Evolutionary conservation across 2,888 invertebrate genomes (phyloP).

Genomic region (Lasioglossum vierecki): DNA sequence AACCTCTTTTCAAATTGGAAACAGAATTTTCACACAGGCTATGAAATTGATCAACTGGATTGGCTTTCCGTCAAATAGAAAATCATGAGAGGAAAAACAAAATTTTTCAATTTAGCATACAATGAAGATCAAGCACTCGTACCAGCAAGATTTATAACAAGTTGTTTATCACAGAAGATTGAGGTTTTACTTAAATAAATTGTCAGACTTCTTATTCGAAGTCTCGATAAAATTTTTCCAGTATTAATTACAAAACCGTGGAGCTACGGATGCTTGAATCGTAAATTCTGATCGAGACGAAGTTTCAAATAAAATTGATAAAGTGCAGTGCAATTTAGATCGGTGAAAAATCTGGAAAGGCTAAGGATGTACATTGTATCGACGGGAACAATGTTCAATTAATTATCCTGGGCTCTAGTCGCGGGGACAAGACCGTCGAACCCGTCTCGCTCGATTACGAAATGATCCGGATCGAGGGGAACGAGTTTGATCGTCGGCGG

Average conservation of each 20-base stretch:
- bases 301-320: background rate
- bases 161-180: no score
- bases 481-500: background rate
- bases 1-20: background rate
- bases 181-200: background rate
- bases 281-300: background rate
- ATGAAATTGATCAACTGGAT: background rate
- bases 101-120: background rate
- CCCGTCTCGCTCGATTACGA: constrained; percentile 3
- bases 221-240: background rate
- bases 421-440: background rate
- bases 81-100: background rate
- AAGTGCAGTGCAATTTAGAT: background rate
- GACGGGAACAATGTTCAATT: background rate
- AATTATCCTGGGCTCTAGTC: background rate
- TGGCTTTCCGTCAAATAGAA: background rate
- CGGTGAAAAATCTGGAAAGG: background rate
- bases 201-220: background rate
- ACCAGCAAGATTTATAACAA: background rate
- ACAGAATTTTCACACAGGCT: background rate
- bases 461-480: constrained; percentile 9
- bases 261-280: background rate
- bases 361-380: background rate
- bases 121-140: background rate
- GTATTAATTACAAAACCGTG: background rate